Evolutionary conservation across 2,797 vertebrate species (phyloP).

Genomic region (Micropoecilia bifurca): DNA sequence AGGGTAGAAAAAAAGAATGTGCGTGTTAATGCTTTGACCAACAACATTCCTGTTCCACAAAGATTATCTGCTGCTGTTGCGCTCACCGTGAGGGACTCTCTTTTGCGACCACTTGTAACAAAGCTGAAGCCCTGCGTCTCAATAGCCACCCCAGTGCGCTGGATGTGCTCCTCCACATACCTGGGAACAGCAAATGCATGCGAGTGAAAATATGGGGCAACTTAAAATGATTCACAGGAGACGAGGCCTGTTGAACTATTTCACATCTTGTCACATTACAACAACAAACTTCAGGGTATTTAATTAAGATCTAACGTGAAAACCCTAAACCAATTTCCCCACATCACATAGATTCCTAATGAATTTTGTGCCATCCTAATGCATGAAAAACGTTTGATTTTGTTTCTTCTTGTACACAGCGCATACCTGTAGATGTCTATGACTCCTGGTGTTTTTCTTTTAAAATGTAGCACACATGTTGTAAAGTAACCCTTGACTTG

Average conservation of each 20-base stretch:
- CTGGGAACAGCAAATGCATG: slow-evolving; percentile 55
- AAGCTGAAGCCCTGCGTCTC: slow-evolving; percentile 89
- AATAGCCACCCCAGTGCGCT: slow-evolving; percentile 88
- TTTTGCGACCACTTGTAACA: slow-evolving; percentile 87
- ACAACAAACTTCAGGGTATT: not conserved
- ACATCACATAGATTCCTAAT: not conserved
- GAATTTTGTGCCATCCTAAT: not conserved
- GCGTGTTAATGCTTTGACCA: not conserved
- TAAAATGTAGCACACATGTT: not conserved
- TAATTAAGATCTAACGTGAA: not conserved
- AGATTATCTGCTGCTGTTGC: not conserved
- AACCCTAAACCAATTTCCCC: not conserved
- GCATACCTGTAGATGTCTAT: not conserved
- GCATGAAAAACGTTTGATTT: not conserved
- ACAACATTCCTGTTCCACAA: not conserved
- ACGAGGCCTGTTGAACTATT: not conserved
- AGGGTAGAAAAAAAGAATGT: not conserved
- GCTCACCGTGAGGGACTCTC: slow-evolving; percentile 88
- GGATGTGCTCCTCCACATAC: slow-evolving; percentile 90
- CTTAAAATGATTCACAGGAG: not conserved
- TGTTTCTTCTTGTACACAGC: not conserved
- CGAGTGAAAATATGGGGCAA: too few species aligned
- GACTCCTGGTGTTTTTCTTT: not conserved
- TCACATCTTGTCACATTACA: not conserved
- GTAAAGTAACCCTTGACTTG: not conserved